Evolutionary conservation across 1,140 invertebrate species (phyloP).

Genomic region (Eulimnadia texana): DNA sequence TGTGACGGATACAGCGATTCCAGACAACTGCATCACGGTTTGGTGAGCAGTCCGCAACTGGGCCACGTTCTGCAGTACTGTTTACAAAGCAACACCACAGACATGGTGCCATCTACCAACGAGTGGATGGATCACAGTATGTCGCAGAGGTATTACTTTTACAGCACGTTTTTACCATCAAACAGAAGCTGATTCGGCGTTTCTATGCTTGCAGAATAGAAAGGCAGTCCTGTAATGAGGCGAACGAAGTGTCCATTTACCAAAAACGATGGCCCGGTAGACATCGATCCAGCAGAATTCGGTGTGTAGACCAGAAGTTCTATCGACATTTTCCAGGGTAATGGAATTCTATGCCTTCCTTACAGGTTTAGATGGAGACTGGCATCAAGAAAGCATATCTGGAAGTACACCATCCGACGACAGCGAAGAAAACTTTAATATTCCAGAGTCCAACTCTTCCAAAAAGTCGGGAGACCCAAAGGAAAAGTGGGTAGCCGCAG

Average conservation of each 20-base stretch:
- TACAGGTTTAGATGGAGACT: slow-evolving; percentile 1
- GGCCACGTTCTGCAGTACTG: neutral
- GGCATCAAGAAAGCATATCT: neutral
- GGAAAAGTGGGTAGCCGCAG: slow-evolving; percentile 1
- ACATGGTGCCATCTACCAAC: neutral
- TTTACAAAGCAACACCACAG: neutral
- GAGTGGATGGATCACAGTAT: too few relatives aligned
- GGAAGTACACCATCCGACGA: neutral
- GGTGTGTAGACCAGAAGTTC: neutral
- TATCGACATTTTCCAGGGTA: neutral
- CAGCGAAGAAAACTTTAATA: neutral
- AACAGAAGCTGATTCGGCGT: neutral
- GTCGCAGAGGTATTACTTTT: neutral
- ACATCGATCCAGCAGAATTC: neutral
- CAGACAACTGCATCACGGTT: neutral
- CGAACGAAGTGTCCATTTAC: neutral
- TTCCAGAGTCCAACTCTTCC: neutral
- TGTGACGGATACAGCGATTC: neutral
- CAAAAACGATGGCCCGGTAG: neutral
- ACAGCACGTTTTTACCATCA: neutral
- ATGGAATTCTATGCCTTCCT: neutral
- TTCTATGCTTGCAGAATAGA: neutral
- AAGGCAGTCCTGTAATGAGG: neutral
- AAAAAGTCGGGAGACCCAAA: slow-evolving; percentile 9
- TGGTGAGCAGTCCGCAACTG: neutral